These are phyloP conservation scores for Porites lobata DNA, from an alignment of 92 coral and sea anemone genomes.

Conservation along the genomic window DNA sequence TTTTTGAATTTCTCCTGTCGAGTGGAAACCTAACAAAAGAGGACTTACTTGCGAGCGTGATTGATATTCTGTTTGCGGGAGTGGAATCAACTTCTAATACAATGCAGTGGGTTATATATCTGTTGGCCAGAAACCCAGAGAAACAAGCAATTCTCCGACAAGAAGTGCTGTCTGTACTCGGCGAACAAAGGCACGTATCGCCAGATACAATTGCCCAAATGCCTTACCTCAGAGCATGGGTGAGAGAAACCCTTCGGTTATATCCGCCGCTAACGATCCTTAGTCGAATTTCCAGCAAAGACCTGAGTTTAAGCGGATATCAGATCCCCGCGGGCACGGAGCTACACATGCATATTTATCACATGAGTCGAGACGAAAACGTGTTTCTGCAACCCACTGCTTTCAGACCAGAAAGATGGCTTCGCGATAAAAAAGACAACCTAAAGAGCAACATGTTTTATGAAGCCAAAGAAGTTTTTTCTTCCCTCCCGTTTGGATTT, in stretches of 20 bases:
- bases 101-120: slow-evolving; percentile 76
- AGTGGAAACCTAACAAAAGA: slow-evolving; percentile 67
- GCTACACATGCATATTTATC: slow-evolving; percentile 13
- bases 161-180: slow-evolving; percentile 62
- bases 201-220: slow-evolving; percentile 48
- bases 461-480: slow-evolving; percentile 48
- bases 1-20: slow-evolving; percentile 31
- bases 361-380: slow-evolving; percentile 65
- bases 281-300: slow-evolving; percentile 34
- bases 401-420: slow-evolving; percentile 82
- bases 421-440: slow-evolving; percentile 23
- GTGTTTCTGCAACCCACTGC: slow-evolving; percentile 57
- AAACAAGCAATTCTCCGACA: slow-evolving; percentile 65
- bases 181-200: slow-evolving; percentile 29
- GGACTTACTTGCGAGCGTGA: slow-evolving; percentile 70
- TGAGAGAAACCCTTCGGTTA: slow-evolving; percentile 79
- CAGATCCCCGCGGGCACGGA: slow-evolving; percentile 67
- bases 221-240: slow-evolving; percentile 82
- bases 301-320: slow-evolving; percentile 67
- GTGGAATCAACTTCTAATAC: slow-evolving; percentile 80
- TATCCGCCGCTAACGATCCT: slow-evolving; percentile 55
- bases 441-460: not conserved
- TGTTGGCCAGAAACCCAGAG: slow-evolving; percentile 72
- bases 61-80: slow-evolving; percentile 77
- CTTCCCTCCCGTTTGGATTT: slow-evolving; percentile 83